Evolutionary conservation across 92 coral and sea anemone species (phyloP), one percentile per base, ranked within the genome.

Genomic region (Galaxea fascicularis): DNA sequence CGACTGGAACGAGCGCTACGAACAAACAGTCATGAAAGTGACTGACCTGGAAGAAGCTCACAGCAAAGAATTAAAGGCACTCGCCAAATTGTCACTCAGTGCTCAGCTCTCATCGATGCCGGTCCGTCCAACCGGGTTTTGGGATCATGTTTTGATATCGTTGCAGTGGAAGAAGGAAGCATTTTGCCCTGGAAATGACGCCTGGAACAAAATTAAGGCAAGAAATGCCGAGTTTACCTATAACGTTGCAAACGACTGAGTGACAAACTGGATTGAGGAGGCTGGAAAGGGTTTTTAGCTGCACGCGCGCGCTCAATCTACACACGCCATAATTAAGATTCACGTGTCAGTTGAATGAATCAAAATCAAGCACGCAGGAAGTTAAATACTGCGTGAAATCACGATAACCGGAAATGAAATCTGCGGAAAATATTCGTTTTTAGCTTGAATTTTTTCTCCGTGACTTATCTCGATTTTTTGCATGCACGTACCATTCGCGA

Each of bases 141-240:
- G 28, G 35, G 71, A 77, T 77, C 54, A 54, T 4, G 24, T 77
- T 60, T 77, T 77, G 60, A 77, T 77, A 56, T 60, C 64, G 4
- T 49, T 65, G 16, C 83, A 85, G 26, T 88, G 83, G 87, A 82
- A 75, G 35, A 88, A 82, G 57, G 83, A 87, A 20, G 74, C 85
- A 80, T 88, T 88, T 76, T 58, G 79, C 45, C 87, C 91, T 7
- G 91, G 91, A 1, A 84, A 88, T 88, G 91, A 88, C 58, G 73
- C 82, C 47, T 88, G 91, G 91, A 88, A 88, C 35, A 76, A 18
- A 8, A 82, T 88, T 77, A 85, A 75, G 53, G 57, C 39, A 22
- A 77, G 21, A 26, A 77, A 66, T 15, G 71, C 24, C 22, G 51
- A n/a, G 8, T 77, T 77, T 77, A n/a, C n/a, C n/a, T n/a, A 29